A percentile compares a stretch with the other conserved stretches of the same genome.
phyloP scores from a whole-genome alignment of 2,113 vertebrate species.

The Tretioscincus oriximinensis region DNA sequence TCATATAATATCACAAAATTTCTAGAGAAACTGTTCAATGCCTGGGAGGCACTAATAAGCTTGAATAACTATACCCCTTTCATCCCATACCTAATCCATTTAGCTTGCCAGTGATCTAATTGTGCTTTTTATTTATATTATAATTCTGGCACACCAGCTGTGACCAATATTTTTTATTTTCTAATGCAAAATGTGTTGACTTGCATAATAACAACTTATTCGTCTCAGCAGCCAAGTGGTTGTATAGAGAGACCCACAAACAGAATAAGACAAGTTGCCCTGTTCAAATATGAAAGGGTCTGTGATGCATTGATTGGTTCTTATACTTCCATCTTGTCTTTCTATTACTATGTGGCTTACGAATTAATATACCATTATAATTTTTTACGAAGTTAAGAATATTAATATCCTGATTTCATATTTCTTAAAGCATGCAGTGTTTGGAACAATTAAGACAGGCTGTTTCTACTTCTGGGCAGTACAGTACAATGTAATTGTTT shows the following conservation, averaged over 20 bases:
- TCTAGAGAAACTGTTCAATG: too few relatives aligned
- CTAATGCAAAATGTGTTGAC: conserved; percentile 26
- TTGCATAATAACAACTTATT: not conserved
- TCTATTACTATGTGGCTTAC: not conserved
- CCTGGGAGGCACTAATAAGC: too few relatives aligned
- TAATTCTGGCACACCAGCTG: conserved; percentile 11
- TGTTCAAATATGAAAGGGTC: too few relatives aligned
- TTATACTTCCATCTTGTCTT: not conserved
- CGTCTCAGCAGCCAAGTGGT: too few relatives aligned
- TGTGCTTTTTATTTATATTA: conserved; percentile 4
- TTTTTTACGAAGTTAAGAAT: not conserved
- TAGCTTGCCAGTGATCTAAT: not conserved
- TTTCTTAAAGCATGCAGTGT: too few relatives aligned
- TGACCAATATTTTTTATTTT: conserved; percentile 20
- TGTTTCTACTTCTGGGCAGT: too few relatives aligned
- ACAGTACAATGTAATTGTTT: too few relatives aligned
- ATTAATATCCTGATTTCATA: not conserved
- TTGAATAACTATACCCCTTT: not conserved
- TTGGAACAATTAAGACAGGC: too few relatives aligned
- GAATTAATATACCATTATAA: not conserved
- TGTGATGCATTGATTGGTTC: too few relatives aligned
- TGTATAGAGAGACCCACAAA: too few relatives aligned
- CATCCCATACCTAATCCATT: not conserved
- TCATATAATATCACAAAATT: too few relatives aligned
- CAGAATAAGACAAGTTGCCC: too few relatives aligned